Percentiles rank a stretch among this genome's conserved stretches.
These are phyloP conservation scores for Tenthredo scrophulariae DNA, from an alignment of 2,888 invertebrate species.

Conservation along the genomic window DNA sequence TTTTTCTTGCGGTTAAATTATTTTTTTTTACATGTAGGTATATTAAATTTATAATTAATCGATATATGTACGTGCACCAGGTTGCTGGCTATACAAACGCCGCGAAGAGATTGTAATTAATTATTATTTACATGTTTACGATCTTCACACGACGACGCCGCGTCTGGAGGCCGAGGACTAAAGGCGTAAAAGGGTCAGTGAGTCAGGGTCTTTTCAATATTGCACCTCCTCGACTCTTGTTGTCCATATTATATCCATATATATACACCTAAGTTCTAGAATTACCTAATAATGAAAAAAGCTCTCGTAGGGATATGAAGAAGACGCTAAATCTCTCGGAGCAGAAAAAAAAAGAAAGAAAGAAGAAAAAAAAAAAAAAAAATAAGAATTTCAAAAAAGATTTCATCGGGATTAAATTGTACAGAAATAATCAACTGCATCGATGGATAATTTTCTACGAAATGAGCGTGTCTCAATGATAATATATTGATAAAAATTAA, in stretches of 20 bases:
- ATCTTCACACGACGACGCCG: constrained; percentile 21
- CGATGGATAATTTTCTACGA: not conserved
- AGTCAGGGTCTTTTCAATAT: constrained; percentile 70
- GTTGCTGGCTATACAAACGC: not conserved
- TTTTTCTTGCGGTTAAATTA: not conserved
- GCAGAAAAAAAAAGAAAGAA: no score
- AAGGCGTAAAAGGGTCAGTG: constrained; percentile 72
- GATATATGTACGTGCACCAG: not conserved
- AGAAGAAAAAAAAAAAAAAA: no score
- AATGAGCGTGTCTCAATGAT: not conserved
- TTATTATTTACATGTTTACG: constrained; percentile 45
- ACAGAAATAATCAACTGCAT: no score
- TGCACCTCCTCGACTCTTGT: not conserved
- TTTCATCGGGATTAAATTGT: no score
- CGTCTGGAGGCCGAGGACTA: constrained; percentile 52
- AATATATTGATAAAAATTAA: not conserved
- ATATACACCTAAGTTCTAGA: not conserved
- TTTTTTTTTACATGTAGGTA: not conserved
- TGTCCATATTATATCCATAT: not conserved
- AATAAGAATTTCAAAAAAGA: no score
- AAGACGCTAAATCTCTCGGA: no score
- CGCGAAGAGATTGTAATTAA: constrained; percentile 41
- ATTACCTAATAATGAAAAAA: not conserved
- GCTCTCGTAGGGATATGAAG: no score
- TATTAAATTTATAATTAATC: constrained; percentile 27